phyloP scores from a whole-genome alignment of 53 echinoderm and acorn worm genomes.

The Holothuria leucospilota region DNA sequence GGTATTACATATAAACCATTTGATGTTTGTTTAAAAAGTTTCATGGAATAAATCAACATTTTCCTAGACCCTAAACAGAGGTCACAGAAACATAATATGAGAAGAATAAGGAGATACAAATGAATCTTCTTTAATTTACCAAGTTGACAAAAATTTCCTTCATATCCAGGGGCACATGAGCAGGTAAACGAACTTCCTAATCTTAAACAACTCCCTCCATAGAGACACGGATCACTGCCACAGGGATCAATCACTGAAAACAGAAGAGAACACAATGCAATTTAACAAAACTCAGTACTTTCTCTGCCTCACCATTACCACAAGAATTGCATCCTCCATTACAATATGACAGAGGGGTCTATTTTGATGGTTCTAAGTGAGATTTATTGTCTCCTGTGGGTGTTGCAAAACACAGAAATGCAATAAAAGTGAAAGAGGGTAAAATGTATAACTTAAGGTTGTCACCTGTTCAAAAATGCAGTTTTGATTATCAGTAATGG shows the following conservation, averaged over 20 bases:
- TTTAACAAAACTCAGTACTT: too few species aligned
- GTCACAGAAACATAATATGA: not conserved
- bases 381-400: not conserved
- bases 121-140: not conserved
- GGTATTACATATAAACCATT: too few species aligned
- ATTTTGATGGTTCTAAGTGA: too few species aligned
- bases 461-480: too few species aligned
- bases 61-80: not conserved
- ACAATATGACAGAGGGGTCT: too few species aligned
- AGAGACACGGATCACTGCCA: conserved; percentile 35
- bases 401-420: not conserved
- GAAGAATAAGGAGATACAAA: not conserved
- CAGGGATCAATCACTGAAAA: conserved; percentile 31
- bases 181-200: conserved; percentile 6
- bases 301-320: too few species aligned
- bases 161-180: conserved; percentile 2
- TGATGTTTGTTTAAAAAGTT: too few species aligned
- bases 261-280: not conserved
- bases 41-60: too few species aligned
- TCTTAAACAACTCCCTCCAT: conserved; percentile 30
- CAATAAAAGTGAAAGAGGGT: not conserved
- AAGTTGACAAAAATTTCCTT: conserved; percentile 31
- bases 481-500: too few species aligned
- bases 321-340: too few species aligned
- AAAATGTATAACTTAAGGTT: too few species aligned